A percentile compares a stretch with the other conserved stretches of the same genome.
These are phyloP conservation scores for Hippopotamyrus pictus DNA, from an alignment of 2,797 vertebrate genomes.

Conservation along the genomic window DNA sequence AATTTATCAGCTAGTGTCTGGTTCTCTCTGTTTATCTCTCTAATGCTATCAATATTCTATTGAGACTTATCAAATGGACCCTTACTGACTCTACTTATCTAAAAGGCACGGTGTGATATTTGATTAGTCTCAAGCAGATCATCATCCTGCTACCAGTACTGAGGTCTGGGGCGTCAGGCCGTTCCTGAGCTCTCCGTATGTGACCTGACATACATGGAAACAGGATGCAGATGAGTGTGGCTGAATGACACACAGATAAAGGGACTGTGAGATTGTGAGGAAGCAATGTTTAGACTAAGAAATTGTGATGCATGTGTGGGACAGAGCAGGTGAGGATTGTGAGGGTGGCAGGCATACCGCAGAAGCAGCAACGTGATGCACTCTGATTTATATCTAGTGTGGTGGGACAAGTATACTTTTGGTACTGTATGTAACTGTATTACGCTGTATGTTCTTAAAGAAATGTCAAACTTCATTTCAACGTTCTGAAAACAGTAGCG, in stretches of 20 bases:
- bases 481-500: neutral
- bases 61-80: neutral
- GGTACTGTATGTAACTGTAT: neutral
- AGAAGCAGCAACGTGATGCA: neutral
- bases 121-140: neutral
- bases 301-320: neutral
- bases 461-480: neutral
- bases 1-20: neutral
- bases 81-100: neutral
- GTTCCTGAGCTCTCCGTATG: neutral
- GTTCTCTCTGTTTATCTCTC: neutral
- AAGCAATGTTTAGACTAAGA: neutral
- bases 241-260: conserved; percentile 5
- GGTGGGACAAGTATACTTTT: neutral
- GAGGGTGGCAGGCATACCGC: neutral
- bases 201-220: neutral
- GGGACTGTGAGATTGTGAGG: neutral
- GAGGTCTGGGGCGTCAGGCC: neutral
- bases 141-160: neutral
- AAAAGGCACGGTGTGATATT: neutral
- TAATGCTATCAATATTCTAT: neutral
- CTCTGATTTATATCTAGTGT: neutral
- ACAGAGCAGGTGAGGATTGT: neutral
- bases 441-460: neutral
- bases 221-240: neutral